These are phyloP conservation scores for Terrapene triunguis DNA, from an alignment of 2,113 vertebrate genomes.

Conservation along the genomic window DNA sequence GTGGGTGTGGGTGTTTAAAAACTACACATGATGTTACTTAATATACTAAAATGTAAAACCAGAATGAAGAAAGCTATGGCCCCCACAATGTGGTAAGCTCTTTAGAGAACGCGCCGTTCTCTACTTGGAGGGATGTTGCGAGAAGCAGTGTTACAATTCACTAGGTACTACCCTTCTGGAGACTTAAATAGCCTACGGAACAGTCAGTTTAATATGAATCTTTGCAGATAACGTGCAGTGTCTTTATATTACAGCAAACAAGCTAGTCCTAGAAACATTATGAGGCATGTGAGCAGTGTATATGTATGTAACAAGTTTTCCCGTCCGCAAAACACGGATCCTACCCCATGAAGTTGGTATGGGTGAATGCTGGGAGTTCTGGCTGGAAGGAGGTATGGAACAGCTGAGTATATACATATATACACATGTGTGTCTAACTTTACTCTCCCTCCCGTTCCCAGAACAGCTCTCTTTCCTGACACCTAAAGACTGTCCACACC, in stretches of 20 bases:
- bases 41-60: not conserved
- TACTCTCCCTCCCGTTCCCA: slow-evolving; percentile 60
- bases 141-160: not conserved
- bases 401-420: accelerated
- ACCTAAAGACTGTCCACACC: slow-evolving; percentile 93
- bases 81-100: not conserved
- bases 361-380: not conserved
- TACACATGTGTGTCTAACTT: not conserved
- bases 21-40: not conserved
- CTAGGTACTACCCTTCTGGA: not conserved
- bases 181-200: not conserved
- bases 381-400: not conserved
- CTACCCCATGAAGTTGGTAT: accelerated
- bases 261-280: not conserved
- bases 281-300: not conserved
- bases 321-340: not conserved
- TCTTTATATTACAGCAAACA: not conserved
- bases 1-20: not conserved
- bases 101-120: not conserved
- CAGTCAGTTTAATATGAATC: not conserved
- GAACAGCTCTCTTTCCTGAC: slow-evolving; percentile 91
- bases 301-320: not conserved
- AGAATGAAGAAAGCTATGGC: not conserved
- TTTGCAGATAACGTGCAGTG: not conserved
- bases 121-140: not conserved